Base-by-base conservation (phyloP, 2,888 invertebrate species). In the Corythucha ciliata region DNA sequence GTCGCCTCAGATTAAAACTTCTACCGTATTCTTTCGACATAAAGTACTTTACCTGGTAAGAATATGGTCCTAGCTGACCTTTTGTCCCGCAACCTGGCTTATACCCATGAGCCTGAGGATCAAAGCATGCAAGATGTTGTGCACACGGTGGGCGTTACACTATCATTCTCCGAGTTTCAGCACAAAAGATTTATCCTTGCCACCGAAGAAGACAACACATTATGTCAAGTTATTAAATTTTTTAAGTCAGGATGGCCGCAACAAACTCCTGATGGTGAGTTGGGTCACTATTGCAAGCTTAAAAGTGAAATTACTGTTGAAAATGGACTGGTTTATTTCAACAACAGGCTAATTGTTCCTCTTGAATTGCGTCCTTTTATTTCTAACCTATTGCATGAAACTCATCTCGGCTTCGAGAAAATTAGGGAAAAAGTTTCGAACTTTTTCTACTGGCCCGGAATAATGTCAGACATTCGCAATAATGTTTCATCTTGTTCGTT, bases 61-160 rank as follows among this genome's bases (percentile, higher is more conserved):
- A 34, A 34, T 4, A 34, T 34, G 34, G 34, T 34, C 16, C 14
- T 34, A 34, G 34, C 34, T 6, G 34, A 34, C 18, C 34, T 34
- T 4, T 10, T 34, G 10, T 34, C 34, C 10, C 34, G 34, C 10
- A 34, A 34, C 18, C 14, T 34, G 6, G 10, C 18, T 10, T 34
- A 6, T 34, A 10, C 4, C 14, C 14, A 34, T 16, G 14, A 18
- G 6, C 16, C 14, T 34, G 34, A 34, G 6, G 34, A 34, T 18
- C 6, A 6, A 34, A 34, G 16, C 34, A 34, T 34, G 34, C 14
- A 34, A 6, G 34, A 34, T 10, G 4, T 34, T 34, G 10, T 34
- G 14, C 34, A 34, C 18, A 34, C 34, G 18, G 18, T 34, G 14
- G 34, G n/a, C n/a, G 34, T 34, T 34, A 34, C 14, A 6, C 6